A percentile compares a stretch with the other conserved stretches of the same genome.
Conservation (phyloP, 1,140 invertebrate species). For the Micrasema longulum region DNA sequence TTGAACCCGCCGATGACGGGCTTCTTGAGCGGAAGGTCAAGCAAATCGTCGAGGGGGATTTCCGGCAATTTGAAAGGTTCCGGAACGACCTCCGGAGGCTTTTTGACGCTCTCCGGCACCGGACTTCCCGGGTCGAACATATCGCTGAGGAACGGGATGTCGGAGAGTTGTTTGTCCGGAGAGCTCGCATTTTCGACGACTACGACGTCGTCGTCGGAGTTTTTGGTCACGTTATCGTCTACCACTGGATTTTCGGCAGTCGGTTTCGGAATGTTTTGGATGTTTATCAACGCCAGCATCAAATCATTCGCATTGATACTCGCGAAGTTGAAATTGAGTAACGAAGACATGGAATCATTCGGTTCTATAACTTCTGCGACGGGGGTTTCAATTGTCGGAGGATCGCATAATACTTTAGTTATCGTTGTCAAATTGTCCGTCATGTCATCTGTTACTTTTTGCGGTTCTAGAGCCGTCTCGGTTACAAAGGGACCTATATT, state of each 20-base stretch:
- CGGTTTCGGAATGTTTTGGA: conserved; percentile 36
- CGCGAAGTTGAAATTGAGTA: conserved; percentile 49
- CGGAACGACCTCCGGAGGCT: background rate
- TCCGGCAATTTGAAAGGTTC: conserved; percentile 2
- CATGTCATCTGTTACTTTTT: conserved; percentile 19
- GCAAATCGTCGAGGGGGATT: conserved; percentile 33
- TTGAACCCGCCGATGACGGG: conserved; percentile 58
- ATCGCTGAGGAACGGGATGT: conserved; percentile 66
- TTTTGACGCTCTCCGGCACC: background rate
- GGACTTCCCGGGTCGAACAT: conserved; percentile 65
- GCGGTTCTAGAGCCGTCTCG: background rate
- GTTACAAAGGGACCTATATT: conserved; percentile 48
- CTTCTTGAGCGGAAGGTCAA: conserved; percentile 17
- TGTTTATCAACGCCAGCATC: conserved; percentile 42
- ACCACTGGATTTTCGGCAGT: background rate
- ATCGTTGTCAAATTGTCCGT: conserved; percentile 12
- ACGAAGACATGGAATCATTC: background rate
- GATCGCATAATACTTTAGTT: conserved; percentile 5
- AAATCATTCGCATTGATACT: conserved; percentile 46
- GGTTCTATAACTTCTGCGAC: background rate
- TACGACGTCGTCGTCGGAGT: background rate
- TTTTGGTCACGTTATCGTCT: background rate
- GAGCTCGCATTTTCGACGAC: background rate
- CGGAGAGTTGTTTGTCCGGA: conserved; percentile 13
- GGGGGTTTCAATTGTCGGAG: background rate